phyloP scores from a whole-genome alignment of 1,140 invertebrate species.

The Yoshiicerus persimilis region DNA sequence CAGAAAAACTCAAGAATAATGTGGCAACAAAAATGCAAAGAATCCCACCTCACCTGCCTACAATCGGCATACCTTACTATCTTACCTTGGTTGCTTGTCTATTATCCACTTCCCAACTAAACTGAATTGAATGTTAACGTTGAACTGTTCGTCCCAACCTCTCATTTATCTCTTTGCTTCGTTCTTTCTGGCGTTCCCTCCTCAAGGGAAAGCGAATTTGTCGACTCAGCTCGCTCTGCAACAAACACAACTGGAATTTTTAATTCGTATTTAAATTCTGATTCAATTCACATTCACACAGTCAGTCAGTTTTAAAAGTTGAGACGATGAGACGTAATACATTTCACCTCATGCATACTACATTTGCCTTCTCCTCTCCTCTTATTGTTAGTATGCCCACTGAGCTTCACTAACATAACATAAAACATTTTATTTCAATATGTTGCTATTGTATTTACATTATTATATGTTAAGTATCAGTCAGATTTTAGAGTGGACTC shows the following conservation, averaged over 20 bases:
- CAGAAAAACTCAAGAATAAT: constrained; percentile 30
- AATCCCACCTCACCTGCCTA: constrained; percentile 29
- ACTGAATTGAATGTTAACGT: constrained; percentile 19
- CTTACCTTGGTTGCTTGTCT: not conserved
- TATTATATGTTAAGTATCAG: not conserved
- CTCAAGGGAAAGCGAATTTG: constrained; percentile 29
- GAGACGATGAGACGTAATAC: not conserved
- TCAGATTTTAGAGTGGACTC: not conserved
- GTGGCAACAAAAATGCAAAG: constrained; percentile 33
- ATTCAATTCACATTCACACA: constrained; percentile 17
- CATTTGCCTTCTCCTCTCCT: not conserved
- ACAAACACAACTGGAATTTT: not conserved
- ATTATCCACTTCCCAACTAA: constrained; percentile 7
- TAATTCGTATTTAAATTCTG: constrained; percentile 5
- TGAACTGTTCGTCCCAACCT: constrained; percentile 12
- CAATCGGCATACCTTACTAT: not conserved
- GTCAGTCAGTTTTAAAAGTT: not conserved
- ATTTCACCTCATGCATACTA: not conserved
- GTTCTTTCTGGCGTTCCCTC: not conserved
- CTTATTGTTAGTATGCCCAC: not conserved
- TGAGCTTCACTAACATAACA: not conserved
- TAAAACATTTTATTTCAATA: not conserved
- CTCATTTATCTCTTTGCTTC: not conserved
- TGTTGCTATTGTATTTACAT: not conserved
- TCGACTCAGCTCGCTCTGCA: constrained; percentile 8